A percentile compares a stretch with the other conserved stretches of the same genome.
Conservation (phyloP, 1,140 invertebrate species). For the Ridgeia piscesae region DNA sequence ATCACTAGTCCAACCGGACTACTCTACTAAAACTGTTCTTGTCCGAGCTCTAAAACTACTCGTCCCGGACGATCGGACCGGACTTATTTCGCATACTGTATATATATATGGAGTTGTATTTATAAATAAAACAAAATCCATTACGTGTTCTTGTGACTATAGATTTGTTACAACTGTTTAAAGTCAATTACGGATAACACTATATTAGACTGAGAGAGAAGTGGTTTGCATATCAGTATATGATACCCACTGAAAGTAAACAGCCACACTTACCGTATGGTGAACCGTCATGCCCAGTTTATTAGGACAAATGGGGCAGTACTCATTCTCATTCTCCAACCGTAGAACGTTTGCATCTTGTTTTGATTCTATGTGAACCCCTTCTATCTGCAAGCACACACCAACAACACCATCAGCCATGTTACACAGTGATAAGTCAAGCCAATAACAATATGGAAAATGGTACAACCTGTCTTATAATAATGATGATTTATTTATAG, state of each 20-base stretch:
- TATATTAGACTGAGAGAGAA: too few species aligned
- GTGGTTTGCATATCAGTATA: not conserved
- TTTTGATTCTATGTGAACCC: slow-evolving; percentile 11
- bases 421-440: not conserved
- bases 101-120: too few species aligned
- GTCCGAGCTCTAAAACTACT: too few species aligned
- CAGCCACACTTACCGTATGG: slow-evolving; percentile 1
- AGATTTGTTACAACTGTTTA: too few species aligned
- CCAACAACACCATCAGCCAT: not conserved
- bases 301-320: slow-evolving; percentile 20
- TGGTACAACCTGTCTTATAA: not conserved
- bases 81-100: too few species aligned
- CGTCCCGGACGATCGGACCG: too few species aligned
- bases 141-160: too few species aligned
- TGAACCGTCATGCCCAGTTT: slow-evolving; percentile 1
- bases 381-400: slow-evolving; percentile 18
- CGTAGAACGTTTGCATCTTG: slow-evolving; percentile 16
- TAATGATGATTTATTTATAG: too few species aligned
- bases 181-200: too few species aligned
- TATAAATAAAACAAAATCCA: too few species aligned
- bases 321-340: not conserved
- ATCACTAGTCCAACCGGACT: too few species aligned
- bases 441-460: not conserved
- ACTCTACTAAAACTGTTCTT: too few species aligned
- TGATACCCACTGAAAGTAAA: not conserved